Percentiles rank a stretch among this genome's conserved stretches.
These are phyloP conservation scores for Deroplatys truncata DNA, from an alignment of 2,888 invertebrate genomes.

Conservation along the genomic window DNA sequence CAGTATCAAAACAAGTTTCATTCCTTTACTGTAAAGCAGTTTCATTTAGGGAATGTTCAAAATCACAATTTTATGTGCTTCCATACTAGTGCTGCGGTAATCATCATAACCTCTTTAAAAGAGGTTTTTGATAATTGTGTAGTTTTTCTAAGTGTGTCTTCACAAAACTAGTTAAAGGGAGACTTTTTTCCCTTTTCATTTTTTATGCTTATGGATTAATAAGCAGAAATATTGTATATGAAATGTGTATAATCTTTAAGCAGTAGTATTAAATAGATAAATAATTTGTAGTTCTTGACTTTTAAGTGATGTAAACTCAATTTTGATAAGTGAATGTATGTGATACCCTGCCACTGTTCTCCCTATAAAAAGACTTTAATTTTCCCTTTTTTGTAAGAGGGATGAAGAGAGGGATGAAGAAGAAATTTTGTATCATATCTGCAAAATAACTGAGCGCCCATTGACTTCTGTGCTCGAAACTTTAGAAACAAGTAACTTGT, in stretches of 20 bases:
- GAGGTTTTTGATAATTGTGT: background rate
- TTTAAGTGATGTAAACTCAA: background rate
- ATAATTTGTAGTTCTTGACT: background rate
- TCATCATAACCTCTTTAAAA: background rate
- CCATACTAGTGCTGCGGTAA: background rate
- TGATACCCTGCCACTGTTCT: background rate
- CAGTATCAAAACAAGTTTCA: background rate
- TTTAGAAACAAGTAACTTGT: too few species aligned
- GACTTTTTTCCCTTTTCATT: background rate
- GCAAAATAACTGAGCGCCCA: background rate
- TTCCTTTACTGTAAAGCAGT: background rate
- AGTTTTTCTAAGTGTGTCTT: background rate
- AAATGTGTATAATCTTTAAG: background rate
- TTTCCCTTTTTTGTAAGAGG: background rate
- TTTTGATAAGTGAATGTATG: background rate
- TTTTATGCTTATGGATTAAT: background rate
- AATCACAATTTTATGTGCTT: background rate
- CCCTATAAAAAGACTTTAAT: background rate
- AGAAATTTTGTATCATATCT: background rate
- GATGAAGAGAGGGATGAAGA: background rate
- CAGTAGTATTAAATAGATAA: background rate
- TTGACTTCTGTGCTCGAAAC: too few species aligned
- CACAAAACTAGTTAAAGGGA: background rate
- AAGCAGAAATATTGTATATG: background rate
- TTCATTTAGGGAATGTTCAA: background rate